These are phyloP conservation scores for Marcusenius ussheri DNA, from an alignment of 2,113 vertebrate species.

Conservation along the genomic window DNA sequence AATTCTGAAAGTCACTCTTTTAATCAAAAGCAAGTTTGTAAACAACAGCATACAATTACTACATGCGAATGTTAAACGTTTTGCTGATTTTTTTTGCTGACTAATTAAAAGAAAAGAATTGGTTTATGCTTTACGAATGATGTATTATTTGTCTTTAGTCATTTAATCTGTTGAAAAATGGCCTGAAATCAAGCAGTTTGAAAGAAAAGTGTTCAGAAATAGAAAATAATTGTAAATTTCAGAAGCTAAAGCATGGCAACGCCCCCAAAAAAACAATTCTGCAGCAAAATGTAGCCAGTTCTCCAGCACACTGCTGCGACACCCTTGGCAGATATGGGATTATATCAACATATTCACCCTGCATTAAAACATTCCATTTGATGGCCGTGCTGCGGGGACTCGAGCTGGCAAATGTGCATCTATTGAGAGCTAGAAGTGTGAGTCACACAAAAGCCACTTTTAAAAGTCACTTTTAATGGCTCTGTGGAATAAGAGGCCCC, in stretches of 20 bases:
- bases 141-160: neutral
- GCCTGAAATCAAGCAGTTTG: neutral
- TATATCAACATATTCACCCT: neutral
- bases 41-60: neutral
- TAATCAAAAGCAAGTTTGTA: neutral
- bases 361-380: constrained; percentile 12
- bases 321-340: neutral
- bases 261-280: neutral
- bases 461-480: neutral
- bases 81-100: neutral
- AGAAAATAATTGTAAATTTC: neutral
- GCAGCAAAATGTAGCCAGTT: neutral
- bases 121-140: neutral
- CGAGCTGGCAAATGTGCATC: neutral
- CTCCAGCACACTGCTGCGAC: neutral
- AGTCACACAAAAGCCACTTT: neutral
- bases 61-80: neutral
- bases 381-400: neutral
- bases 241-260: neutral
- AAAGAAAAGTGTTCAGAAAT: neutral
- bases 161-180: neutral
- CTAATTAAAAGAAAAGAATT: neutral
- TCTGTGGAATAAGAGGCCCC: neutral
- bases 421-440: constrained; percentile 1
- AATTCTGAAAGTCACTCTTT: neutral